A percentile compares a stretch with the other conserved stretches of the same genome.
phyloP scores from a whole-genome alignment of 2,113 vertebrate species.

The Varanus komodoensis region DNA sequence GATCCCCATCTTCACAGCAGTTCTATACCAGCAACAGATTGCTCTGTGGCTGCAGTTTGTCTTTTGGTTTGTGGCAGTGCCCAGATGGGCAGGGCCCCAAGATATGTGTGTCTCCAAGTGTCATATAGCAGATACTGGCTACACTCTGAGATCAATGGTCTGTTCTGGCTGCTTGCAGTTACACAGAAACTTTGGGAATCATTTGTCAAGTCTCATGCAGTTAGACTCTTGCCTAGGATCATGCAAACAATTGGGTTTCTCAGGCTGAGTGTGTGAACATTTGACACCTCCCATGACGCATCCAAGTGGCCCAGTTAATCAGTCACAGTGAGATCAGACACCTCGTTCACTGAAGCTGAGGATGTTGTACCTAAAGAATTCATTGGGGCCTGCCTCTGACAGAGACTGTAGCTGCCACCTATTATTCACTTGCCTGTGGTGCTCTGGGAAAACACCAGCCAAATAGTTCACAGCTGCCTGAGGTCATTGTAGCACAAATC shows the following conservation, averaged over 20 bases:
- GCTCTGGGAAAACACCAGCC: neutral
- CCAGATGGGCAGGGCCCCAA: neutral
- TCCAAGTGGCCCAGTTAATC: slow-evolving; percentile 8
- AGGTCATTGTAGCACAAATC: neutral
- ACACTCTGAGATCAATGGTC: neutral
- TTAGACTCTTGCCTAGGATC: neutral
- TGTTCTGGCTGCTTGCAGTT: neutral
- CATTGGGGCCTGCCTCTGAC: neutral
- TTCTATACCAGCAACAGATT: neutral
- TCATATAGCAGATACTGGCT: neutral
- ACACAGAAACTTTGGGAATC: neutral
- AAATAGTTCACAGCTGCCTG: neutral
- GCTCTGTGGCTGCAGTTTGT: neutral
- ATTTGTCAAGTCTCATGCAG: neutral
- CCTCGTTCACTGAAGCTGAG: neutral
- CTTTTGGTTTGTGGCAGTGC: slow-evolving; percentile 8
- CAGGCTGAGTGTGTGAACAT: neutral
- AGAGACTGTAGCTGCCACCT: neutral
- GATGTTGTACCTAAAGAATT: neutral
- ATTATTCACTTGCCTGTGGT: neutral
- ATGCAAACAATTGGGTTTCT: neutral
- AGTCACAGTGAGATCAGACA: neutral
- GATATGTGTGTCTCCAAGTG: neutral
- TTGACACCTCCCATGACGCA: slow-evolving; percentile 3
- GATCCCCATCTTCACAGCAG: neutral